Evolutionary conservation across 2,113 vertebrate species (phyloP).

Genomic region (Brachionichthys hirsutus): DNA sequence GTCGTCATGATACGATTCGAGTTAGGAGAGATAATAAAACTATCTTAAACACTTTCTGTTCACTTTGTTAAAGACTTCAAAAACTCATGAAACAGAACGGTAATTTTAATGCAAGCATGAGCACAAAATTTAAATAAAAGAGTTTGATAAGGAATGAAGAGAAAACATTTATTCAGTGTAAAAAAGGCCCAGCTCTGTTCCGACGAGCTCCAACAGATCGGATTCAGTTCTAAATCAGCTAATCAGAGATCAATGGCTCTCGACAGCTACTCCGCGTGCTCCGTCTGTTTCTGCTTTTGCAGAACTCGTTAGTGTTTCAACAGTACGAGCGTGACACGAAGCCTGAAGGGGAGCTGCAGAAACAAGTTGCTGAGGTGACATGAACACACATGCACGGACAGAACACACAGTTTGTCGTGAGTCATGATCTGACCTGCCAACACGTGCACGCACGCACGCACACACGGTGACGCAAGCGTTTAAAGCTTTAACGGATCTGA

Average conservation of each 20-base stretch:
- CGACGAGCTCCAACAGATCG: neutral
- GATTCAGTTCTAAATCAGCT: slow-evolving; percentile 29
- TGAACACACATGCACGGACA: neutral
- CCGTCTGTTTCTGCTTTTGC: slow-evolving; percentile 22
- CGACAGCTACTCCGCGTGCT: slow-evolving; percentile 14
- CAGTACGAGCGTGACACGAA: neutral
- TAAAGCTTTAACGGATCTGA: too few species aligned
- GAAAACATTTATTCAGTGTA: too few species aligned
- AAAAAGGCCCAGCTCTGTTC: too few species aligned
- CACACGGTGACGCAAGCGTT: neutral
- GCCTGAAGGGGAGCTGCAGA: slow-evolving; percentile 2
- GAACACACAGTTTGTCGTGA: neutral
- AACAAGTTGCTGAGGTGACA: neutral
- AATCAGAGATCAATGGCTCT: slow-evolving; percentile 33
- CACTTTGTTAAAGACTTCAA: too few species aligned
- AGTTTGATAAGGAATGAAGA: too few species aligned
- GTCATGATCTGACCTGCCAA: neutral
- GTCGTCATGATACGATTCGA: neutral
- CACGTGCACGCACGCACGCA: slow-evolving; percentile 15
- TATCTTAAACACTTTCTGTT: too few species aligned
- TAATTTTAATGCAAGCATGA: too few species aligned
- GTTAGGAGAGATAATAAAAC: too few species aligned
- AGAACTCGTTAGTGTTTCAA: slow-evolving; percentile 19
- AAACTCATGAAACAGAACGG: too few species aligned
- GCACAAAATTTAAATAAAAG: too few species aligned